phyloP scores from a whole-genome alignment of 2,113 vertebrate genomes.

The Labeo catla region DNA sequence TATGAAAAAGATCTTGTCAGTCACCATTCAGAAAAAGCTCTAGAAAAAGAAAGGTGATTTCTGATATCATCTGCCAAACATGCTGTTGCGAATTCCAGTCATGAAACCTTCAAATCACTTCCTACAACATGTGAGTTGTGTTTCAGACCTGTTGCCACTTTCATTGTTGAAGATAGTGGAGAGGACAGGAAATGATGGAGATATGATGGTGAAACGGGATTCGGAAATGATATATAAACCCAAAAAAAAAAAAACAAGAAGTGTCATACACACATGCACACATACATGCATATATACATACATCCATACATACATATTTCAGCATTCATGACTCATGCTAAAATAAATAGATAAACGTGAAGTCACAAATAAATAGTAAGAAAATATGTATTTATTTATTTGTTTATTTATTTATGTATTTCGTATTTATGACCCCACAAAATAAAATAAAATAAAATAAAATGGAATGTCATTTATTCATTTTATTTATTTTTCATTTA shows the following conservation, averaged over 20 bases:
- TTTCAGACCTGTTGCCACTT: not conserved
- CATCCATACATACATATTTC: too few species aligned
- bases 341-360: too few species aligned
- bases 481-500: too few species aligned
- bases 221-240: not conserved
- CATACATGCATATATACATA: too few species aligned
- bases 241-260: not conserved
- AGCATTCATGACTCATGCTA: too few species aligned
- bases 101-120: not conserved
- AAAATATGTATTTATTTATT: too few species aligned
- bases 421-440: too few species aligned
- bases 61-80: not conserved
- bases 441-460: too few species aligned
- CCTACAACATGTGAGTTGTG: not conserved
- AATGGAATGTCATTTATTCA: too few species aligned
- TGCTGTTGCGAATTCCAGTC: not conserved
- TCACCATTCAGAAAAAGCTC: not conserved
- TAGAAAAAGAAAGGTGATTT: not conserved
- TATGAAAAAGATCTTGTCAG: not conserved
- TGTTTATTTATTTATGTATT: too few species aligned
- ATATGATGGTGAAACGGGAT: not conserved
- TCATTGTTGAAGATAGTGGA: not conserved
- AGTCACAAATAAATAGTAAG: too few species aligned
- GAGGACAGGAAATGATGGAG: not conserved
- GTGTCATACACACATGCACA: too few species aligned